Evolutionary conservation across 2,113 vertebrate genomes (phyloP), one percentile per base, ranked within the genome.

Genomic region (Apistogramma diplotaenia): DNA sequence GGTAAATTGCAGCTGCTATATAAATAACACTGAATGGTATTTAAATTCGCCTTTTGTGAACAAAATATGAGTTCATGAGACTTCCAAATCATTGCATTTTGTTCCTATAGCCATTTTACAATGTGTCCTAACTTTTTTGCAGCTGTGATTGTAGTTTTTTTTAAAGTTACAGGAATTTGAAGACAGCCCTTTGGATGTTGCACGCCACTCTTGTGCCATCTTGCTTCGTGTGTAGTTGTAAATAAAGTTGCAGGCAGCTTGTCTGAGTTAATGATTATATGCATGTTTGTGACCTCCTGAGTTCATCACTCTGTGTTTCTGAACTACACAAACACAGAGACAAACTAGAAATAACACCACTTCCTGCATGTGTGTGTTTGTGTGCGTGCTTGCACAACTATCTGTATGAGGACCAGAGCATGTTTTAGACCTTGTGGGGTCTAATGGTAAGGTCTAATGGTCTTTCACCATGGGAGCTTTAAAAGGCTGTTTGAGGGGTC

Each of bases 291-390:
- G 51, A 37, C 18, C 25, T 53, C 23, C 16, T 59, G 40, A 74
- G 56, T 73, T 73, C 79, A 74, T 46, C 5, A 10, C 11, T 57
- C 37, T 13, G 13, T 43, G 49, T 35, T 3, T 49, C 13, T 12
- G 8, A 57, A 51, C 54, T 27, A 31, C 60, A 57, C 51, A 19
- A 49, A 43, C 56, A 58, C 53, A 33, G 8, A 35, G 33, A 35
- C 33, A 35, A 35, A 75, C 71, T 72, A 79, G 60, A 54, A 59
- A 61, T 18, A 4, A 29, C n/a, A 49, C 51, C 57, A 62, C 84
- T 72, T 85, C 73, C 78, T 85, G 46, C 11, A 18, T 4, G 11
- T 35, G 33, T 29, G 23, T 29, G 33, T 65, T n/a, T 65, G 1
- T 23, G 15, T 57, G 76, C 33, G 16, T 18, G 12, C 16, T 53